These are phyloP conservation scores for Dendrolimus houi DNA, from an alignment of 2,888 invertebrate genomes.

Conservation along the genomic window DNA sequence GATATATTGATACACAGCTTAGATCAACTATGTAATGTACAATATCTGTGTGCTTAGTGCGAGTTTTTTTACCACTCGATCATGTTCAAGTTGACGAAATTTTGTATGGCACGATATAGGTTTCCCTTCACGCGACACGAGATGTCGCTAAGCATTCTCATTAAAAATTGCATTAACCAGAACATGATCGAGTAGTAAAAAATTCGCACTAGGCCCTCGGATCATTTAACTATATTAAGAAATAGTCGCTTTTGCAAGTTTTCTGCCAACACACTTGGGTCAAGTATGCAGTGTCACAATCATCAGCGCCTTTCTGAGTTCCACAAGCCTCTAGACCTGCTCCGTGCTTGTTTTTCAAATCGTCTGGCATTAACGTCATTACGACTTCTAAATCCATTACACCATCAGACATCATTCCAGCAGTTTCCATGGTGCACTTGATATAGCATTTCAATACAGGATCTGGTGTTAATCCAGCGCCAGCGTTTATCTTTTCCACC, in stretches of 20 bases:
- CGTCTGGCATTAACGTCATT: conserved; percentile 48
- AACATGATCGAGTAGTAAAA: conserved; percentile 1
- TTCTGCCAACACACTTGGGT: conserved; percentile 64
- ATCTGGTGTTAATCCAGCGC: conserved; percentile 45
- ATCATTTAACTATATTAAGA: conserved; percentile 38
- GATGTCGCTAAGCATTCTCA: too few species aligned
- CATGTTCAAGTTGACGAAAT: too few species aligned
- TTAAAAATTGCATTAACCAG: too few species aligned
- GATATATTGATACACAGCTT: too few species aligned
- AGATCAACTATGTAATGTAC: too few species aligned
- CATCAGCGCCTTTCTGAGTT: conserved; percentile 45
- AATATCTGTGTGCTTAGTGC: too few species aligned
- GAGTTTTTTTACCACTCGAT: too few species aligned
- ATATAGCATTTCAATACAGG: conserved; percentile 55
- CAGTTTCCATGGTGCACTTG: conserved; percentile 64
- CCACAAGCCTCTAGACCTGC: conserved; percentile 39
- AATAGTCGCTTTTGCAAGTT: conserved; percentile 43
- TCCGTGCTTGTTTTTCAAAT: conserved; percentile 33
- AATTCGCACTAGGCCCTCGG: not conserved
- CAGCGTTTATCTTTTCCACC: conserved; percentile 44
- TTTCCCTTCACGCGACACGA: too few species aligned
- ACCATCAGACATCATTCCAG: conserved; percentile 58
- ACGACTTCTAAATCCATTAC: conserved; percentile 54
- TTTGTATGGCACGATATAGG: too few species aligned
- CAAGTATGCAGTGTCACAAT: conserved; percentile 57